These are phyloP conservation scores for Labrus mixtus DNA, from an alignment of 2,113 vertebrate species.

Conservation along the genomic window DNA sequence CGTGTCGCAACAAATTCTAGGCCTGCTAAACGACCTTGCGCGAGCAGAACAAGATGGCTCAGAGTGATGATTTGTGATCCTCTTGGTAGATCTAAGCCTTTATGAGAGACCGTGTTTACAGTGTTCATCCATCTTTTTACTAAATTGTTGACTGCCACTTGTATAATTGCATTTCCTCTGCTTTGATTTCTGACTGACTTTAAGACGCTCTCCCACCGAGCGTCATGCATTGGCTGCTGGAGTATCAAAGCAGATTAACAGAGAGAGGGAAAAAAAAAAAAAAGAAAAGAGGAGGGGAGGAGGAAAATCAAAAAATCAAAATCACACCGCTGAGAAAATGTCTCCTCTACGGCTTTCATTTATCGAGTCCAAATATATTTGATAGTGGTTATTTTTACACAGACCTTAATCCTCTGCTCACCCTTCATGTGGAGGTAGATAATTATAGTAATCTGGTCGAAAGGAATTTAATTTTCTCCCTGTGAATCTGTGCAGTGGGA, in stretches of 20 bases:
- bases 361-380: slow-evolving; percentile 71
- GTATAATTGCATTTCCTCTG: slow-evolving; percentile 62
- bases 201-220: slow-evolving; percentile 60
- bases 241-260: slow-evolving; percentile 73
- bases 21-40: slow-evolving; percentile 45
- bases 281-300: not conserved
- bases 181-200: slow-evolving; percentile 70
- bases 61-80: slow-evolving; percentile 42
- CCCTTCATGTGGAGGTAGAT: slow-evolving; percentile 70
- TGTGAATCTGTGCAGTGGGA: slow-evolving; percentile 45
- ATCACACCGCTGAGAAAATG: slow-evolving; percentile 57
- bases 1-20: slow-evolving; percentile 22
- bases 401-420: slow-evolving; percentile 73
- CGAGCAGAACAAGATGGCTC: slow-evolving; percentile 18
- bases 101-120: slow-evolving; percentile 14
- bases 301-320: slow-evolving; percentile 14
- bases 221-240: slow-evolving; percentile 38
- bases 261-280: slow-evolving; percentile 52
- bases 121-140: slow-evolving; percentile 46
- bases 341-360: slow-evolving; percentile 63
- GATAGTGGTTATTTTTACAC: slow-evolving; percentile 77
- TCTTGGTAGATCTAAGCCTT: slow-evolving; percentile 34
- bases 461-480: slow-evolving; percentile 68
- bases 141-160: slow-evolving; percentile 65
- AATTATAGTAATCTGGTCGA: slow-evolving; percentile 78